Conservation (phyloP, 2,113 vertebrate species). For the Myodes glareolus region DNA sequence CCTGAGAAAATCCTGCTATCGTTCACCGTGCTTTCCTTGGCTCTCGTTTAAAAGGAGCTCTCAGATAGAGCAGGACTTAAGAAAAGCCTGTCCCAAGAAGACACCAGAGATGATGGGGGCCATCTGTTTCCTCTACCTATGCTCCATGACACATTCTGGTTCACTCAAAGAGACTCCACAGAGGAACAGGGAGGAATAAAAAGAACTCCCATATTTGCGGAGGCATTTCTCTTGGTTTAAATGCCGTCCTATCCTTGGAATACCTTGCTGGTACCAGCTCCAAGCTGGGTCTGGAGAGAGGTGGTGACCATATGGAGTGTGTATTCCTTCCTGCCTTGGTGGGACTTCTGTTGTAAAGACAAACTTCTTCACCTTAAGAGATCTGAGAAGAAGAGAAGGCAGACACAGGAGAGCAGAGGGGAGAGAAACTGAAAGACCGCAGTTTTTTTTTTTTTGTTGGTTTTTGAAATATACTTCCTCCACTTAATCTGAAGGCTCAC, state of each 20-base stretch:
- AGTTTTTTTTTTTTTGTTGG: no score
- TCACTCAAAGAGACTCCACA: background rate
- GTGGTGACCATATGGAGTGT: background rate
- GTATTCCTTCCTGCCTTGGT: background rate
- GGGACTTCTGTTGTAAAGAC: background rate
- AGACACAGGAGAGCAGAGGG: background rate
- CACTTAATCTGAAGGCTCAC: background rate
- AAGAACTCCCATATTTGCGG: background rate
- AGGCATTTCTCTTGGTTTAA: background rate
- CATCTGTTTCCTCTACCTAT: background rate
- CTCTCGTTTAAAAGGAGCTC: conserved; percentile 36
- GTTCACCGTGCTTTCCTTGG: conserved; percentile 40
- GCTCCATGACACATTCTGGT: background rate
- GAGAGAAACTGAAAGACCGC: conserved; percentile 9
- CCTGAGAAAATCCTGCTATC: conserved; percentile 1
- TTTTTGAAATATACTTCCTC: background rate
- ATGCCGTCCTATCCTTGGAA: background rate
- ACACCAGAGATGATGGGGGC: background rate
- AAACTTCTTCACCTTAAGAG: background rate
- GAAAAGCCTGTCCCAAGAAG: background rate
- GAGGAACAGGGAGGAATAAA: background rate
- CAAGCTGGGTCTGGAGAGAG: background rate
- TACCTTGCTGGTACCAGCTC: background rate
- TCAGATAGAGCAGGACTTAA: background rate
- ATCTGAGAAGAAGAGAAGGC: conserved; percentile 18